Evolutionary conservation across 2,113 vertebrate genomes (phyloP).

Genomic region (Dromas ardeola): DNA sequence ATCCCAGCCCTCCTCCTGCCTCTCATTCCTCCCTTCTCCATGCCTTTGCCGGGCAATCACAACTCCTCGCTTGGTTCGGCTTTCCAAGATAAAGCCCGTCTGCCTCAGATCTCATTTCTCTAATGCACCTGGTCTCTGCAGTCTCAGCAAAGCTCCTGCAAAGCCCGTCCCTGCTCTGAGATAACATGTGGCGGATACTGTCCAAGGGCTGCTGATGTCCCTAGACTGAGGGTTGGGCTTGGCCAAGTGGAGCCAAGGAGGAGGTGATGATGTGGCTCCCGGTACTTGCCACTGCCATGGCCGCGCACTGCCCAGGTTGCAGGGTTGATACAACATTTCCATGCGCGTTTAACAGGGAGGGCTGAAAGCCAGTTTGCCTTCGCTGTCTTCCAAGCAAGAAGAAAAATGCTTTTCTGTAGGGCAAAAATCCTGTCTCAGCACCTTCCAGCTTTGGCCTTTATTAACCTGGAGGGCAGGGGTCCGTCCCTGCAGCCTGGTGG

Average conservation of each 20-base stretch:
- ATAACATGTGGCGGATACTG: rapidly evolving
- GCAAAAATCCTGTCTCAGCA: not conserved
- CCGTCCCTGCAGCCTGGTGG: rapidly evolving
- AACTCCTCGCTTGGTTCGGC: rapidly evolving
- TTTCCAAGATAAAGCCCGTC: rapidly evolving
- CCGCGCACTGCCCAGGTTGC: rapidly evolving
- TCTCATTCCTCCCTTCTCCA: not conserved
- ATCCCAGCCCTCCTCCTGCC: not conserved
- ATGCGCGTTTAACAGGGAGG: not conserved
- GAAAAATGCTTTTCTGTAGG: not conserved
- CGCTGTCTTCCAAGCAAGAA: not conserved
- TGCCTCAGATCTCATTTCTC: rapidly evolving
- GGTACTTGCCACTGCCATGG: not conserved
- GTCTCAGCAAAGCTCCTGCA: not conserved
- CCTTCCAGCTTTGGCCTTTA: not conserved
- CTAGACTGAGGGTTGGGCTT: not conserved
- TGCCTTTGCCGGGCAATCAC: rapidly evolving
- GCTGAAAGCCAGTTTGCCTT: not conserved
- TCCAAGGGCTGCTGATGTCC: not conserved
- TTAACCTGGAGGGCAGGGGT: not conserved
- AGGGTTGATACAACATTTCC: not conserved
- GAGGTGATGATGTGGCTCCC: not conserved
- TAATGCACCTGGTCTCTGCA: not conserved
- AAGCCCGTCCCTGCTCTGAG: not conserved
- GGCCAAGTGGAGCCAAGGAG: not conserved